Evolutionary conservation across 2,888 invertebrate species (phyloP), one percentile per base, ranked within the genome.

Genomic region (Cylloceria caligata): DNA sequence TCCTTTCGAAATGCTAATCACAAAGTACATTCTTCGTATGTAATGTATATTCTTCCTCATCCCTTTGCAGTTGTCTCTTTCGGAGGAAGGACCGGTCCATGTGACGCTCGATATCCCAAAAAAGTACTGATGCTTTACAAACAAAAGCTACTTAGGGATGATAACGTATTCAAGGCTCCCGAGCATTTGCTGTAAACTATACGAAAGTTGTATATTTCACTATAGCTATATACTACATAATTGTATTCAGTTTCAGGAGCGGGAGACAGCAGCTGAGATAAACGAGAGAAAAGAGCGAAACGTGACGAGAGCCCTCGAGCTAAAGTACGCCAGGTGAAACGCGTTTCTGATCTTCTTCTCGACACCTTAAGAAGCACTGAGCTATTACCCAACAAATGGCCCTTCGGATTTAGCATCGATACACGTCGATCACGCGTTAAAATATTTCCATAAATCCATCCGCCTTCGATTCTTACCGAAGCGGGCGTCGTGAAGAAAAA

Each of bases 71-170:
- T 21, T 11, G 49, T 52, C 49, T 52, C 11, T 11, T 21, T 3
- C 13, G 5, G 55, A 3, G 24, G 27, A n/a, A 55, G 21, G 13
- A 27, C 27, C 55, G 55, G 13, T 27, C n/a, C n/a, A 1, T 27
- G 27, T 55, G 55, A 55, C 13, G 55, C 27, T 55, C 55, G 68
- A 68, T 21, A 24, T 52, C 13, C 52, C 16, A 76, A 68, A 75
- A 79, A 79, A 75, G 45, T 60, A 60, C 85, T 87, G 24, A 52
- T 52, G 82, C 84, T 88, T 88, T 88, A 86, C 88, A 88, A 89
- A 88, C 88, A 89, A 88, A 86, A 84, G 83, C 87, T 88, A 86
- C 87, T 88, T 88, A 86, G 80, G 84, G 86, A 87, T 86, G 87
- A 88, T 88, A 88, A 88, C 87, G 84, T 87, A 88, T 88, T 88